Conservation (phyloP, 1,140 invertebrate genomes). For the Thaumatotibia leucotreta region DNA sequence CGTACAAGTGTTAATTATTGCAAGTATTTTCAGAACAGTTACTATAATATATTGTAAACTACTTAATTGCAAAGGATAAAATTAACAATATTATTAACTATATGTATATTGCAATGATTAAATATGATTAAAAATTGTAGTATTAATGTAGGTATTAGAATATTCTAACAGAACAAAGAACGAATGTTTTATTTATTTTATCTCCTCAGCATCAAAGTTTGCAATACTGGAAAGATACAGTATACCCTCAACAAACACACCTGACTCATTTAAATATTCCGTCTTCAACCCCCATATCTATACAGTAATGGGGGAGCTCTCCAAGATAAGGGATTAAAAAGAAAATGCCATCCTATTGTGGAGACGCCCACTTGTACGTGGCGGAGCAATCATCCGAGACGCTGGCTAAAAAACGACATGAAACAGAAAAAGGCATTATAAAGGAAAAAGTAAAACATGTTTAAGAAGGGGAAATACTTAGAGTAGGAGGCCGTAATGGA, state of each 20-base stretch:
- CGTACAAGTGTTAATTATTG: too few species aligned
- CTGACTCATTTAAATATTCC: constrained; percentile 56
- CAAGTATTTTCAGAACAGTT: too few species aligned
- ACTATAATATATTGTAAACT: too few species aligned
- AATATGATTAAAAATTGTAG: too few species aligned
- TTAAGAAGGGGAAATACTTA: constrained; percentile 25
- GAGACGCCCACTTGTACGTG: constrained; percentile 39
- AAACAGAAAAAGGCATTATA: constrained; percentile 33
- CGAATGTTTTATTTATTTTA: constrained; percentile 5
- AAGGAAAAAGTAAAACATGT: constrained; percentile 48
- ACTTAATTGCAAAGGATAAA: neutral
- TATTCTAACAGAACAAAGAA: too few species aligned
- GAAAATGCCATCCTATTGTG: constrained; percentile 45
- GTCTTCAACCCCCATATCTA: constrained; percentile 21
- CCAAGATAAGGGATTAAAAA: constrained; percentile 55
- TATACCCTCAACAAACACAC: constrained; percentile 22
- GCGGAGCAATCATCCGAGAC: constrained; percentile 59
- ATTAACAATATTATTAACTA: too few species aligned
- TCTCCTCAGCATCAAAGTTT: neutral
- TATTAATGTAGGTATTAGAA: too few species aligned
- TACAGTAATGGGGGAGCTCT: constrained; percentile 26
- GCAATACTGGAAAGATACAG: constrained; percentile 2
- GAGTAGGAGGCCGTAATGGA: constrained; percentile 16
- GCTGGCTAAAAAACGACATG: constrained; percentile 40
- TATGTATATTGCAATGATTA: too few species aligned